Conservation (phyloP, 2,888 invertebrate genomes). For the Dendrolimus houi region DNA sequence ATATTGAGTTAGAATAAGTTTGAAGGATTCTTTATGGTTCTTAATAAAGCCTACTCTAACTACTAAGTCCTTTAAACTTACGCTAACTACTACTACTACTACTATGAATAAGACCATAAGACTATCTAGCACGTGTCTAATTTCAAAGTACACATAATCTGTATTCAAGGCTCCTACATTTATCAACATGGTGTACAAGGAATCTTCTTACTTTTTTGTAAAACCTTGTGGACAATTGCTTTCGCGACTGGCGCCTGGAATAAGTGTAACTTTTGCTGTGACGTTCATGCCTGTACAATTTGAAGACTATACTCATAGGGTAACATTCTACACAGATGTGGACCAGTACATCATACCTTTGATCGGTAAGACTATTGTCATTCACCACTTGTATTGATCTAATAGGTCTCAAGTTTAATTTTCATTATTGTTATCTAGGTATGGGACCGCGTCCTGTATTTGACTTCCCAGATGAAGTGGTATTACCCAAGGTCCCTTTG, state of each 20-base stretch:
- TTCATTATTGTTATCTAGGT: slow-evolving; percentile 26
- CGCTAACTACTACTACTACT: no score
- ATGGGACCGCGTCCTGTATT: slow-evolving; percentile 61
- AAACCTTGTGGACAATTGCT: slow-evolving; percentile 55
- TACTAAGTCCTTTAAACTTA: no score
- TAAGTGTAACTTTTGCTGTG: slow-evolving; percentile 77
- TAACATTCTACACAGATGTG: slow-evolving; percentile 69
- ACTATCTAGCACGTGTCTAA: no score
- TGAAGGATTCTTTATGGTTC: no score
- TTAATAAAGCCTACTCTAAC: no score
- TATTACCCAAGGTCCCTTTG: slow-evolving; percentile 44
- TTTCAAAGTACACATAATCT: no score
- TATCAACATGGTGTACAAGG: slow-evolving; percentile 62
- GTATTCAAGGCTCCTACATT: slow-evolving; percentile 63
- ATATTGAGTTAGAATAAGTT: no score
- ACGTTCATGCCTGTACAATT: slow-evolving; percentile 77
- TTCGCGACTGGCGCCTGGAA: slow-evolving; percentile 82
- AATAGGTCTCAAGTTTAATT: not conserved
- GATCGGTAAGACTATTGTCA: slow-evolving; percentile 59
- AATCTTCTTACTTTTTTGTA: slow-evolving; percentile 69
- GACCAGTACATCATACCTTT: slow-evolving; percentile 75
- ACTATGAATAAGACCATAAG: no score
- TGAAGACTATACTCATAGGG: slow-evolving; percentile 72
- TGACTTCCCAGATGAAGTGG: slow-evolving; percentile 51
- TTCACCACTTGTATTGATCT: not conserved